Conservation (phyloP, 2,113 vertebrate genomes). For the Stegostoma tigrinum region DNA sequence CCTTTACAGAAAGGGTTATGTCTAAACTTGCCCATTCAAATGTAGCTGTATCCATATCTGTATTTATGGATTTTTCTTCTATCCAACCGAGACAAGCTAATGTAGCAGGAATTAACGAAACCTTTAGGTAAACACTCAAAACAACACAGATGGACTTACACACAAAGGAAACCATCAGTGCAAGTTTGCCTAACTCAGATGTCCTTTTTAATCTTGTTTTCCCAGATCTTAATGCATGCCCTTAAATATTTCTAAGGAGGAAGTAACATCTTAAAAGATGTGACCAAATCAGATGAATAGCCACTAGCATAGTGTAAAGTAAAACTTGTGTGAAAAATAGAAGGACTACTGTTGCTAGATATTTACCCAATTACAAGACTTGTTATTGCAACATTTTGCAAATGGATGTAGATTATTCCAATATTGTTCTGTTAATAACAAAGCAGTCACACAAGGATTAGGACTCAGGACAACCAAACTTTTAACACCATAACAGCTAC, state of each 20-base stretch:
- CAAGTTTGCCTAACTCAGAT: not conserved
- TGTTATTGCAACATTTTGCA: not conserved
- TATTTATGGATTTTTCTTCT: not conserved
- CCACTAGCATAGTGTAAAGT: not conserved
- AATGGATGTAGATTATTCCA: not conserved
- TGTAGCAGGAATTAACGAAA: not conserved
- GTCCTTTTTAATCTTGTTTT: not conserved
- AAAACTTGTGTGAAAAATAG: not conserved
- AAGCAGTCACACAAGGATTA: not conserved
- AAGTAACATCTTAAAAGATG: not conserved
- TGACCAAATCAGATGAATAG: not conserved
- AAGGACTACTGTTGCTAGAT: not conserved
- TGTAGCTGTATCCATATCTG: not conserved
- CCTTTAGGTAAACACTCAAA: not conserved
- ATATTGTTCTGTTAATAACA: not conserved
- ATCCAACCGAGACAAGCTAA: not conserved
- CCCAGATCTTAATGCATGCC: not conserved
- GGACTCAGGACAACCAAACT: not conserved
- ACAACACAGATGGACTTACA: not conserved
- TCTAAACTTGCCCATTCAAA: not conserved
- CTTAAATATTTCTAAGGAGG: not conserved
- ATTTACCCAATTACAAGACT: not conserved
- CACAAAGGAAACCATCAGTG: not conserved
- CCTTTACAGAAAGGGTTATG: not conserved
- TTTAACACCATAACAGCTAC: slow-evolving; percentile 44